Base-by-base conservation (phyloP, 2,113 vertebrate genomes). In the Zeus faber region DNA sequence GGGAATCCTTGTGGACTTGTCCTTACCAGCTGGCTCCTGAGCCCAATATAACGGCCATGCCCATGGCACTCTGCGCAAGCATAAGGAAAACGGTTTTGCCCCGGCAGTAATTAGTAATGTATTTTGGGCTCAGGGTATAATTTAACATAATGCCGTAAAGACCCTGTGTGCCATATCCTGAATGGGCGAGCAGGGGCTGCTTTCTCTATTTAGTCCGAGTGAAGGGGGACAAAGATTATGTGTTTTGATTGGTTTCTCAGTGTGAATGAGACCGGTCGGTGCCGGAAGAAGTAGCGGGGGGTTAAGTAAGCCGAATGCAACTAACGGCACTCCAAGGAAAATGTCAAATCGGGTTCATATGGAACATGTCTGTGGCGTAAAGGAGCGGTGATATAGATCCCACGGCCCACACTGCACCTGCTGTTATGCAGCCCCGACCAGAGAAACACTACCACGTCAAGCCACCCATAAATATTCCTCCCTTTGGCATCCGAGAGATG, bases 11-110 rank as follows among this genome's bases (percentile, higher is more conserved):
- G 76, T 70, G 74, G 76, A 81, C 86, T 86, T 73, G 77, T 80
- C 83, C 74, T 68, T 57, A 83, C 74, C 83, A 87, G 87, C 85
- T 86, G 82, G 86, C 81, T 80, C 63, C 40, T 43, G 69, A 83
- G 72, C 40, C 79, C 72, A 77, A 84, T 81, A 85, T 80, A 85
- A 88, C 76, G 67, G 62, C 29, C 63, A 70, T 82, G 76, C 82
- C 84, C 81, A 76, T 80, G 62, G 77, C 82, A 78, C 77, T 73
- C 76, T 67, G 61, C 83, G 70, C 61, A 78, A 65, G 76, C 65
- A 74, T 84, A 58, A 88, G 85, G 80, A 80, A 82, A 84, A 83
- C 80, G 31, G 80, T 79, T 57, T 77, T 74, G 66, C 78, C 75
- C 71, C 45, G 62, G 26, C 58, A 62, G 67, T 79, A 80, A 51